Percentiles rank a stretch among this genome's conserved stretches.
These are phyloP conservation scores for Tetanocera ferruginea DNA, from an alignment of 2,888 invertebrate genomes.

Conservation along the genomic window DNA sequence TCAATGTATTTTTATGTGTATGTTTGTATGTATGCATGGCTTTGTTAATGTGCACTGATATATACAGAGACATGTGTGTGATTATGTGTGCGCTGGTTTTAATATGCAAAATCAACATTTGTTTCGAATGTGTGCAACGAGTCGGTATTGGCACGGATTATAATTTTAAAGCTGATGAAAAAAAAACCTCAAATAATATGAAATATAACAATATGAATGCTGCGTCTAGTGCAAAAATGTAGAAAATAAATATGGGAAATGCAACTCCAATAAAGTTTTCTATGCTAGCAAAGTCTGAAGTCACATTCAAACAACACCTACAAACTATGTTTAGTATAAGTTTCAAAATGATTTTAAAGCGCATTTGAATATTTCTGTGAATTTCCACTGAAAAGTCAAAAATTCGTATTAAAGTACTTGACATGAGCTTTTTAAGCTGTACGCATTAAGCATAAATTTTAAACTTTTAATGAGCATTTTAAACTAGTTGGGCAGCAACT, in stretches of 20 bases:
- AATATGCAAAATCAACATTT: constrained; percentile 2
- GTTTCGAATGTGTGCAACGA: constrained; percentile 14
- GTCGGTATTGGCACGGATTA: not conserved
- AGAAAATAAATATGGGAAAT: too few species aligned
- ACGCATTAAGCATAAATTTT: not conserved
- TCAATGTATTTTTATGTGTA: not conserved
- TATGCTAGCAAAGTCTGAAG: too few species aligned
- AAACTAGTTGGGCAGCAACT: too few species aligned
- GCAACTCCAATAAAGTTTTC: too few species aligned
- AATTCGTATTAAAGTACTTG: too few species aligned
- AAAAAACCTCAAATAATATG: not conserved
- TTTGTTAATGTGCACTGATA: too few species aligned
- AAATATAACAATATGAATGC: not conserved
- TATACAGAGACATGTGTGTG: not conserved
- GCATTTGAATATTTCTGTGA: too few species aligned
- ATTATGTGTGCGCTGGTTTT: not conserved
- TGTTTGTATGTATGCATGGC: not conserved
- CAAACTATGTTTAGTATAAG: too few species aligned
- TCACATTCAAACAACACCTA: too few species aligned
- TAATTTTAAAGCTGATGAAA: not conserved
- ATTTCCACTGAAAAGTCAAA: too few species aligned
- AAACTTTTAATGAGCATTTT: not conserved
- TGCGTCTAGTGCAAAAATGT: not conserved
- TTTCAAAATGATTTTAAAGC: too few species aligned
- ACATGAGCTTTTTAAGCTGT: not conserved